Evolutionary conservation across 2,113 vertebrate genomes (phyloP).

Genomic region (Myrmecophaga tridactyla): DNA sequence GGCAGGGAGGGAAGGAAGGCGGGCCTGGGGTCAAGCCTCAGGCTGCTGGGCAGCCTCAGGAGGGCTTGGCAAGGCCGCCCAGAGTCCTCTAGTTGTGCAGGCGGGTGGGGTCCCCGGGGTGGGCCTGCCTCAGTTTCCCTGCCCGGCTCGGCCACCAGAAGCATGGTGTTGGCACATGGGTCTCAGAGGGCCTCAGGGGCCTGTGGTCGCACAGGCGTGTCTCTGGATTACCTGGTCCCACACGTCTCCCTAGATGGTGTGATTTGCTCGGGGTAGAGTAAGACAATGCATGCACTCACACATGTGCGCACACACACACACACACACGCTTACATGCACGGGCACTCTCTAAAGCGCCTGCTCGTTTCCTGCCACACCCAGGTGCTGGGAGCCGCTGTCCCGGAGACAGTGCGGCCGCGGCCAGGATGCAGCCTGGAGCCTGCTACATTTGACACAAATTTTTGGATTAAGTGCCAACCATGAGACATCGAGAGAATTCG

Average conservation of each 20-base stretch:
- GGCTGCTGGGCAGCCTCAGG: not conserved
- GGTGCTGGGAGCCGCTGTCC: not conserved
- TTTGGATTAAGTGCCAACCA: not conserved
- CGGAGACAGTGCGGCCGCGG: not conserved
- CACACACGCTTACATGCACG: not conserved
- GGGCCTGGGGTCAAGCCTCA: too few species aligned
- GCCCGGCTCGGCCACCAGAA: not conserved
- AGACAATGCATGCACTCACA: fast-evolving
- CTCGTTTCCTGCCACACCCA: too few species aligned
- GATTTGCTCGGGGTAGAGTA: not conserved
- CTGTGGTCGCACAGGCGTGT: not conserved
- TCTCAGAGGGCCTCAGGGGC: fast-evolving
- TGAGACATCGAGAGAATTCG: not conserved
- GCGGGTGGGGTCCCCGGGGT: fast-evolving
- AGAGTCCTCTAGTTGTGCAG: not conserved
- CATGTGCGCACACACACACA: too few species aligned
- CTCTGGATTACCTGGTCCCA: too few species aligned
- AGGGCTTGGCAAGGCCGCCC: not conserved
- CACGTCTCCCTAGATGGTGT: not conserved
- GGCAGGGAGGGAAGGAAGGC: too few species aligned
- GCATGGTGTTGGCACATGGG: not conserved
- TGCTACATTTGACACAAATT: not conserved
- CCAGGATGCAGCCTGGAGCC: not conserved
- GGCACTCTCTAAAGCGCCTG: not conserved
- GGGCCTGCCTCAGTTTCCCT: not conserved